A percentile compares a stretch with the other conserved stretches of the same genome.
Conservation (phyloP, 2,888 invertebrate genomes). For the Lysandra bellargus region DNA sequence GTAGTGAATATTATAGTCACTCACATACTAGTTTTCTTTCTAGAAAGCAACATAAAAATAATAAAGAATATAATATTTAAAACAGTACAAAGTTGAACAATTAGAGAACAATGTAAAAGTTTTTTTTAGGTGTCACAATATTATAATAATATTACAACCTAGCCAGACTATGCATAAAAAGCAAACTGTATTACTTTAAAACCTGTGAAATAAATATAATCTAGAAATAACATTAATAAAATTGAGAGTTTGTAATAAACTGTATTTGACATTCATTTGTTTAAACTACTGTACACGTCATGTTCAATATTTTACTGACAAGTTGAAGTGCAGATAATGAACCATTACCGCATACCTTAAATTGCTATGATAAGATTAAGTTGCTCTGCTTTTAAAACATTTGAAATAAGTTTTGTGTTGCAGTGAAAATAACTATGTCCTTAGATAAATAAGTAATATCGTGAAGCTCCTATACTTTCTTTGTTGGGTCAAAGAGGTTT, state of each 20-base stretch:
- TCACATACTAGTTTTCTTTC: too few species aligned
- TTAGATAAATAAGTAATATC: not conserved
- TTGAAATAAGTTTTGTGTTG: not conserved
- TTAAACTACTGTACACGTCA: not conserved
- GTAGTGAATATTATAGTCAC: too few species aligned
- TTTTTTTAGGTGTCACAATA: too few species aligned
- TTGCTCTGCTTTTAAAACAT: slow-evolving; percentile 3
- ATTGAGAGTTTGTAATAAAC: not conserved
- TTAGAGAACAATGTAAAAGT: too few species aligned
- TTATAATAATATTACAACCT: too few species aligned
- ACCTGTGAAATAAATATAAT: not conserved
- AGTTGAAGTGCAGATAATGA: not conserved
- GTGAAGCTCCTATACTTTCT: not conserved
- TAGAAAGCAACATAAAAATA: too few species aligned
- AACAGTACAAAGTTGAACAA: too few species aligned
- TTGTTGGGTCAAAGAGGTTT: not conserved
- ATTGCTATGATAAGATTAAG: not conserved
- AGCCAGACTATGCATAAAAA: too few species aligned
- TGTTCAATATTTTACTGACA: not conserved
- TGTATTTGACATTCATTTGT: not conserved
- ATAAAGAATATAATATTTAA: too few species aligned
- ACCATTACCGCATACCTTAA: not conserved
- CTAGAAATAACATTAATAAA: not conserved
- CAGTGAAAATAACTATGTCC: not conserved
- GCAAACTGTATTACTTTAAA: not conserved